Base-by-base conservation (phyloP, 2,888 invertebrate species). In the Agrochola litura region DNA sequence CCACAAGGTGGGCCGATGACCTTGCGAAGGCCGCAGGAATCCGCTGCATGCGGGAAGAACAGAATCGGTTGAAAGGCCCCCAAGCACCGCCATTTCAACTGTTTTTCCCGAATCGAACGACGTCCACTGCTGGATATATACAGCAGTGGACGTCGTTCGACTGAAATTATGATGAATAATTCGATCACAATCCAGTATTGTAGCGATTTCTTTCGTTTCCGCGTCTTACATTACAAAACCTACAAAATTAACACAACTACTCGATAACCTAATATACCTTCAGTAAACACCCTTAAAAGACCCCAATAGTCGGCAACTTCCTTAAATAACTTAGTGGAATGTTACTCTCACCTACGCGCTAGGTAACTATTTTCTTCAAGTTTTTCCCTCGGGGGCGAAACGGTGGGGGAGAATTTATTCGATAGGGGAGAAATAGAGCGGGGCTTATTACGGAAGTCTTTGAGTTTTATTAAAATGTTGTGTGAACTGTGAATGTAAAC, bases 261-360 rank as follows among this genome's bases (percentile, higher is more conserved):
- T 65, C 43, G 5, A 22, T 61, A 84, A 69, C 56, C 1, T 54
- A 73, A 67, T 70, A 43, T 30, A 75, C 14, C 12, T 25, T 73
- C 12, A 68, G 49, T 73, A 70, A 85, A 70, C 58, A 64, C 56
- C 14, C 69, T 64, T 64, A 77, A 77, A 73, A 54, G 19, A 68
- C 56, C 65, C 43, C 41, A 52, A 66, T 60, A 65, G 30, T 46
- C 61, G 52, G 22, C n/a, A 64, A 73, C 52, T 73, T 81, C 73
- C 60, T 30, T 64, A 83, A 86, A 77, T 83, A 81, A 81, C 73
- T 86, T 68, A 82, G 60, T 56, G 58, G 70, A 79, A 76, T 64
- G 70, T 85, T 77, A 74, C 76, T 65, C 30, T 74, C 80, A 85
- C 86, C 75, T 78, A 77, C 82, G 64, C 67, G 37, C 22, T 49